Evolutionary conservation across 2,888 invertebrate genomes (phyloP).

Genomic region (Hedychridium roseum): DNA sequence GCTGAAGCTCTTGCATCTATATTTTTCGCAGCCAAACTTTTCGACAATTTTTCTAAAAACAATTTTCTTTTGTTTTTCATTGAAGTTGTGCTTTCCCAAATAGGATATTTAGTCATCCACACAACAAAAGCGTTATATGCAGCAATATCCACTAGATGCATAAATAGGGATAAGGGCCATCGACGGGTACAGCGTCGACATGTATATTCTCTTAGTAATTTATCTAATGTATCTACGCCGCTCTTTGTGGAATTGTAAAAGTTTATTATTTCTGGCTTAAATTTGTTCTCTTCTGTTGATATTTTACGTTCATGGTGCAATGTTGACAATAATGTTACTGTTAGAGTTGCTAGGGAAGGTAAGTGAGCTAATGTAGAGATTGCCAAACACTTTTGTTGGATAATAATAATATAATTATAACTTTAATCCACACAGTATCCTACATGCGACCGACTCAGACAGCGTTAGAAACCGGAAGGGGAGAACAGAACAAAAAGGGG

Average conservation of each 20-base stretch:
- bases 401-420: no score
- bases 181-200: neutral
- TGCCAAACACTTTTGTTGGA: no score
- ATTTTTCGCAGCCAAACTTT: neutral
- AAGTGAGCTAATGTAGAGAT: no score
- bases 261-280: neutral
- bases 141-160: constrained; percentile 2
- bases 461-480: no score
- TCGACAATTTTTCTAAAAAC: neutral
- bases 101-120: neutral
- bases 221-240: neutral
- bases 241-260: constrained; percentile 4
- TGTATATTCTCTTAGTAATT: constrained; percentile 1
- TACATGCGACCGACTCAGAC: no score
- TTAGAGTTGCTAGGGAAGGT: no score
- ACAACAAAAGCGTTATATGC: constrained; percentile 5
- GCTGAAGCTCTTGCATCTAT: neutral
- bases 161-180: constrained; percentile 3
- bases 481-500: no score
- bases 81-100: neutral
- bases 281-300: neutral
- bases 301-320: constrained; percentile 1
- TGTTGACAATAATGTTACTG: neutral
- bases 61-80: neutral
- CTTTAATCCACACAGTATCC: no score